Evolutionary conservation across 2,888 invertebrate species (phyloP), one percentile per base, ranked within the genome.

Genomic region (Argynnis bischoffii): DNA sequence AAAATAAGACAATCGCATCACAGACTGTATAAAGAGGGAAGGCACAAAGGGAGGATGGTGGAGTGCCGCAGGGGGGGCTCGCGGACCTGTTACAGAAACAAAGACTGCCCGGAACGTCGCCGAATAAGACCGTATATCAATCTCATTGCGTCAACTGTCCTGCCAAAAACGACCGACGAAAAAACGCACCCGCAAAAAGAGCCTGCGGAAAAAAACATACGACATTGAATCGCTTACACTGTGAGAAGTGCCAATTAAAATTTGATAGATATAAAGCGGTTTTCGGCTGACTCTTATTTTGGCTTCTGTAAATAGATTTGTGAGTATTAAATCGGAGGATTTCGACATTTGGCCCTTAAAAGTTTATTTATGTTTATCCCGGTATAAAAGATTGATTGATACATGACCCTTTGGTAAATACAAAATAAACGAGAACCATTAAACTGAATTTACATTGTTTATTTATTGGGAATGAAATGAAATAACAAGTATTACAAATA

Each of bases 231-330:
- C 85, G 83, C 86, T 89, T 90, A 89, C 86, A 88, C 86, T 90
- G 89, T 87, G 89, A 86, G 86, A 92, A 87, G 87, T 92, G 92
- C 92, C 92, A 92, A 92, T 92, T 92, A 92, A 91, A 92, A 88
- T 89, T 88, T 92, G 89, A 92, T 91, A 90, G 87, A 90, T 88
- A 85, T 81, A 83, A 83, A 81, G 77, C 77, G 75, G 76, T 81
- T 78, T 82, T 70, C 73, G 66, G 64, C 67, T 74, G 69, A 69
- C 69, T 65, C 64, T 69, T 66, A 63, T 21, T 64, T 64, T 46
- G 70, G 66, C 69, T 72, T 67, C 67, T 67, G 72, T 72, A 69
- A 71, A 74, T 74, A 74, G 70, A 66, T 69, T 71, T 66, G 65
- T 55, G 55, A 53, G 67, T 67, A 67, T 69, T 71, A 63, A 59